These are phyloP conservation scores for Phyto melanocephala DNA, from an alignment of 2,888 invertebrate species.

Conservation along the genomic window DNA sequence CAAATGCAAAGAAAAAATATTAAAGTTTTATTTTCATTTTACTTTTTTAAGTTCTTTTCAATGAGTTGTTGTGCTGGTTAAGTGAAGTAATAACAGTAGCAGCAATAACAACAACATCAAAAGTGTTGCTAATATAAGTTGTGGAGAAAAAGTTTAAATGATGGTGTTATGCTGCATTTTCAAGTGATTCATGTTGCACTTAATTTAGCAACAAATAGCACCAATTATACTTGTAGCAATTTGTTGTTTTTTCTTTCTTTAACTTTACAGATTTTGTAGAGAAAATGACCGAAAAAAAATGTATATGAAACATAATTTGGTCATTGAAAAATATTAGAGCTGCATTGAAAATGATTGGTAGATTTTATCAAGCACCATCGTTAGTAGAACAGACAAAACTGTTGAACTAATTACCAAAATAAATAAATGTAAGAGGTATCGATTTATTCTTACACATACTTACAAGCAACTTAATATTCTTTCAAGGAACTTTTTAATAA, in stretches of 20 bases:
- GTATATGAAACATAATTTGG: slow-evolving; percentile 2
- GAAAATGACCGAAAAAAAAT: not conserved
- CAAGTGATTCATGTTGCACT: slow-evolving; percentile 60
- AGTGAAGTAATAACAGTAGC: slow-evolving; percentile 33
- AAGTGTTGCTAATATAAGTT: slow-evolving; percentile 42
- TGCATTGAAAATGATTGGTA: slow-evolving; percentile 9
- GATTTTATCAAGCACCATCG: not conserved
- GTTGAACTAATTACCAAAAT: not conserved
- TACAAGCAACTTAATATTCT: too few species aligned
- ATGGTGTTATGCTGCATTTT: slow-evolving; percentile 61
- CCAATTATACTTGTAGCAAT: slow-evolving; percentile 41
- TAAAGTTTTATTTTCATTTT: slow-evolving; percentile 48
- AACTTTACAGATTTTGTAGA: not conserved
- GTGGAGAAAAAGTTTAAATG: slow-evolving; percentile 54
- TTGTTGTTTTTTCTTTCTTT: too few species aligned
- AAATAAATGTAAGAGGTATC: not conserved
- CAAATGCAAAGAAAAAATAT: slow-evolving; percentile 8
- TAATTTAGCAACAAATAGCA: slow-evolving; percentile 57
- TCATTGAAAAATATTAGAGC: slow-evolving; percentile 36
- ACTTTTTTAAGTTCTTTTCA: slow-evolving; percentile 30
- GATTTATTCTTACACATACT: too few species aligned
- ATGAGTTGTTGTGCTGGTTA: slow-evolving; percentile 35
- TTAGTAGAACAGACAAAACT: not conserved
- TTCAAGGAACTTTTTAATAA: not conserved
- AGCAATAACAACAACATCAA: not conserved